phyloP scores from a whole-genome alignment of 2,888 invertebrate genomes.

The Tipula unca region DNA sequence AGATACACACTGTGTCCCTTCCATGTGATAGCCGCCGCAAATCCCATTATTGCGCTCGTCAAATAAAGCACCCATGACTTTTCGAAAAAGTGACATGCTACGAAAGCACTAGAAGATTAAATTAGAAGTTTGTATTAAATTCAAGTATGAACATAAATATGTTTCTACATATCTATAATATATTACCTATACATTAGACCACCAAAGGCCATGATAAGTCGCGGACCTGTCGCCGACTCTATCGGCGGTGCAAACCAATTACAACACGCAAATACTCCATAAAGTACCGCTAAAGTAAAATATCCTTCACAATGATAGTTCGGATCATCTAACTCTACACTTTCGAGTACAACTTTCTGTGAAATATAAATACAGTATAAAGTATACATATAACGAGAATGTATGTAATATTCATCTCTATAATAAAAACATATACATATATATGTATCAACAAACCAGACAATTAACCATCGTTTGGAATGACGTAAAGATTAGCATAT shows the following conservation, averaged over 20 bases:
- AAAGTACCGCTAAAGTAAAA: conserved; percentile 84
- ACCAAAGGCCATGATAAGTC: conserved; percentile 81
- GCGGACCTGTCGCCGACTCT: conserved; percentile 76
- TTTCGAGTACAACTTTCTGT: conserved; percentile 82
- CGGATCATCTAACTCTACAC: conserved; percentile 62
- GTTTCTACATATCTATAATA: neutral
- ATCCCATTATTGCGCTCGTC: conserved; percentile 76
- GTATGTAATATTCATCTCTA: too few relatives aligned
- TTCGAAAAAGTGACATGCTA: conserved; percentile 78
- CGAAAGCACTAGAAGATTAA: conserved; percentile 62
- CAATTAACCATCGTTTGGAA: too few relatives aligned
- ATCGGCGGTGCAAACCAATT: conserved; percentile 94
- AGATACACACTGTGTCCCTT: conserved; percentile 90
- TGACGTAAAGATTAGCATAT: too few relatives aligned
- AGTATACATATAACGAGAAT: neutral
- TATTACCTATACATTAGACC: conserved; percentile 66
- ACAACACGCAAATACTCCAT: conserved; percentile 78
- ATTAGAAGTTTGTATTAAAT: neutral
- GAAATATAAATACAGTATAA: neutral
- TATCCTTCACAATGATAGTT: conserved; percentile 78
- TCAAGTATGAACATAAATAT: neutral
- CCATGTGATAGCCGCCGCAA: conserved; percentile 93
- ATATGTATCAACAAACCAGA: too few relatives aligned
- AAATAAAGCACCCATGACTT: conserved; percentile 74
- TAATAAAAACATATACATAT: too few relatives aligned